These are phyloP conservation scores for Stylophora pistillata DNA, from an alignment of 64 coral and sea anemone species.

Conservation along the genomic window DNA sequence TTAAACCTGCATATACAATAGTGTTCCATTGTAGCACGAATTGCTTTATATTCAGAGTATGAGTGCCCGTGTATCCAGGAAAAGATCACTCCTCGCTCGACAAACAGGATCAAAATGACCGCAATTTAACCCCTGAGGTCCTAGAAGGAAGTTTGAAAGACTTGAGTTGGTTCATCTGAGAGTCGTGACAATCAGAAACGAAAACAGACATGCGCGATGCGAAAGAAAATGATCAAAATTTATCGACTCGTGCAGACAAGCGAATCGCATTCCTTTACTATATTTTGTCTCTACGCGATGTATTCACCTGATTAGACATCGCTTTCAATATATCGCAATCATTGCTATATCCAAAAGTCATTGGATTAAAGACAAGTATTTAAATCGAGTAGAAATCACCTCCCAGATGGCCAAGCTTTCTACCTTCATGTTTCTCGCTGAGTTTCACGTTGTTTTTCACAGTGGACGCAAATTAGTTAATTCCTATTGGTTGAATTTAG, in stretches of 20 bases:
- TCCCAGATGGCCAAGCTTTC: neutral
- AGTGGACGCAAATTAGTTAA: neutral
- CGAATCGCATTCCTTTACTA: neutral
- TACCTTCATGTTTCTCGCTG: neutral
- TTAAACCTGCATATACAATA: neutral
- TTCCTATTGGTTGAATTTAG: neutral
- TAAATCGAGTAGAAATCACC: neutral
- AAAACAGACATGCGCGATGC: neutral
- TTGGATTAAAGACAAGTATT: neutral
- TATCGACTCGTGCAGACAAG: neutral
- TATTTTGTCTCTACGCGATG: neutral
- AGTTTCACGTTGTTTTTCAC: neutral
- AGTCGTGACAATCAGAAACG: neutral
- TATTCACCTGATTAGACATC: neutral
- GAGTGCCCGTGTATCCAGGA: neutral
- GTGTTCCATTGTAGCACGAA: neutral
- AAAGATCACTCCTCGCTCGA: neutral
- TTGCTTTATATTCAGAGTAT: neutral
- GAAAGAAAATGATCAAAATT: neutral
- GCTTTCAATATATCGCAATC: neutral
- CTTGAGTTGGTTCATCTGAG: neutral
- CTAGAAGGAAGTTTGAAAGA: neutral
- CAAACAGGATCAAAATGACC: neutral
- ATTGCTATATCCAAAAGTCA: neutral
- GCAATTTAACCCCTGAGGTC: neutral